A percentile compares a stretch with the other conserved stretches of the same genome.
Evolutionary conservation across 2,888 invertebrate genomes (phyloP).

Genomic region (Lycophotia porphyrea): DNA sequence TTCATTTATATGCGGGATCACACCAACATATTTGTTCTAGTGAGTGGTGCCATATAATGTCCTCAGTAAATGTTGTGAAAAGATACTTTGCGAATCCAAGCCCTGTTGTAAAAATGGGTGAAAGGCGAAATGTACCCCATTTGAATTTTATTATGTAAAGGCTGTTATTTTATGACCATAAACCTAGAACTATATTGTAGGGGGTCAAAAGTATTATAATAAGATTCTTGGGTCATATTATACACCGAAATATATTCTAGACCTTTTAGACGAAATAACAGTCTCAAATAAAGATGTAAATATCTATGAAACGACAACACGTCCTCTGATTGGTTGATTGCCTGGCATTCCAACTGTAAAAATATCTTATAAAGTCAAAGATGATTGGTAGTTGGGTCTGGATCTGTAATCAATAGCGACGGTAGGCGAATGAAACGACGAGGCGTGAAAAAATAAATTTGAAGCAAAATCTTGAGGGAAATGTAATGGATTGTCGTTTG

Average conservation of each 20-base stretch:
- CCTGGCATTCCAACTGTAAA: background rate
- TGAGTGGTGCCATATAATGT: conserved; percentile 65
- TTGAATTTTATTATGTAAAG: conserved; percentile 40
- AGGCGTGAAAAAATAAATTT: conserved; percentile 23
- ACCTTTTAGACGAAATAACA: background rate
- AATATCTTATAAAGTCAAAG: background rate
- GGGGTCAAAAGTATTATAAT: conserved; percentile 23
- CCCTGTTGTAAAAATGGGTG: conserved; percentile 35
- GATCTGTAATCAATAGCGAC: conserved; percentile 9
- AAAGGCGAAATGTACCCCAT: conserved; percentile 30
- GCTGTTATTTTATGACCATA: conserved; percentile 30
- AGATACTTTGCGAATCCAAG: conserved; percentile 32
- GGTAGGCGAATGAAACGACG: conserved; percentile 2
- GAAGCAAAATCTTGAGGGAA: background rate
- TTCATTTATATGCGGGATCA: conserved; percentile 79
- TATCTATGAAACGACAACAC: background rate
- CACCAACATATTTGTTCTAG: conserved; percentile 74
- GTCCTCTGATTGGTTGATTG: background rate
- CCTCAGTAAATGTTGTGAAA: conserved; percentile 49
- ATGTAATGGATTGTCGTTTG: background rate
- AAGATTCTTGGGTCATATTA: conserved; percentile 25
- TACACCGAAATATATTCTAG: conserved; percentile 2
- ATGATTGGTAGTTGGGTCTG: background rate
- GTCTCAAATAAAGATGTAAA: conserved; percentile 6
- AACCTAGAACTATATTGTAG: conserved; percentile 9